These are phyloP conservation scores for Pristionchus entomophagus DNA, from an alignment of 2,888 invertebrate genomes.

Conservation along the genomic window DNA sequence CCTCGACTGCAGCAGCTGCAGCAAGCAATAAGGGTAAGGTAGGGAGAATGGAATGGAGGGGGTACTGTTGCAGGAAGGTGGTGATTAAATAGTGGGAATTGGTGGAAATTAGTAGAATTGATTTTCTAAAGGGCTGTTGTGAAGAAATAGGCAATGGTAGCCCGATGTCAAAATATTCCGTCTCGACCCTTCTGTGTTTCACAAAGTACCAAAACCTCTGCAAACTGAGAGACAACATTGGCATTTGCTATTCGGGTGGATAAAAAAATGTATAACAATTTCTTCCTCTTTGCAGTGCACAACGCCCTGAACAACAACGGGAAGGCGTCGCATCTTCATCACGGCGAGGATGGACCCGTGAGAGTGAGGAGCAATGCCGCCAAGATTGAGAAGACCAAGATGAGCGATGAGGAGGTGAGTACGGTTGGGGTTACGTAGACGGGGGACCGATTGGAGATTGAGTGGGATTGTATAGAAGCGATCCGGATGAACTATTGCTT, in stretches of 20 bases:
- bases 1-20: neutral
- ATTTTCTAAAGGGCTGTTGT: too few relatives aligned
- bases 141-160: neutral
- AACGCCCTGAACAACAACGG: slow-evolving; percentile 45
- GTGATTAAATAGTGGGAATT: neutral
- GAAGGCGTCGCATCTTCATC: neutral
- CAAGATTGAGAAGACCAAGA: slow-evolving; percentile 56
- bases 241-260: too few relatives aligned
- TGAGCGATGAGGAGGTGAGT: slow-evolving; percentile 60
- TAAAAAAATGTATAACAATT: neutral
- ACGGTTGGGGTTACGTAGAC: neutral
- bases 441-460: neutral
- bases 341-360: slow-evolving; percentile 55
- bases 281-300: neutral
- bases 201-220: too few relatives aligned
- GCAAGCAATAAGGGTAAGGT: slow-evolving; percentile 15
- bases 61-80: neutral
- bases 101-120: too few relatives aligned
- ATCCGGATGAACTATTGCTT: too few relatives aligned
- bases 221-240: too few relatives aligned
- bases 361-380: slow-evolving; percentile 56
- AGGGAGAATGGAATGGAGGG: neutral
- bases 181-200: too few relatives aligned
- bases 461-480: neutral
- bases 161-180: neutral